Conservation (phyloP, 64 coral and sea anemone species). For the Actinia tenebrosa region DNA sequence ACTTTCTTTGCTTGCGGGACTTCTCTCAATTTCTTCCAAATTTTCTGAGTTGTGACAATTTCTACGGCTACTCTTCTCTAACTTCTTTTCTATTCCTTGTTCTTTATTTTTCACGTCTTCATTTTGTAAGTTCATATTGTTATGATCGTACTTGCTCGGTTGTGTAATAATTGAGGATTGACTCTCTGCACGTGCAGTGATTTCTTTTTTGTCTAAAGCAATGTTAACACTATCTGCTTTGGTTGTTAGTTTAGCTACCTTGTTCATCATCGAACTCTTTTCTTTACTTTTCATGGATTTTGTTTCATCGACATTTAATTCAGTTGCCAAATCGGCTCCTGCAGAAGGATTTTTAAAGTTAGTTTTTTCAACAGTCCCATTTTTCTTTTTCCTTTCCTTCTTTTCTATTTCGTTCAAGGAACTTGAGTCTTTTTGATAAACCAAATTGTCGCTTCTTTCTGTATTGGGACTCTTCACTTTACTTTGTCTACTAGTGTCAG, state of each 20-base stretch:
- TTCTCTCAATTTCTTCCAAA: not conserved
- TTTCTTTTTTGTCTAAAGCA: not conserved
- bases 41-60: not conserved
- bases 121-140: not conserved
- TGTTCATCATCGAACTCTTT: not conserved
- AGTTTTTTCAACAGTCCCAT: no score
- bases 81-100: not conserved
- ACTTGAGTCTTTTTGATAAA: not conserved
- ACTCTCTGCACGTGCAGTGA: not conserved
- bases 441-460: not conserved
- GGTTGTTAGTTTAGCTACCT: not conserved
- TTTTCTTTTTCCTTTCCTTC: no score
- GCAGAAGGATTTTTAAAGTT: no score
- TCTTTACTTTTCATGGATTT: not conserved
- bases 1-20: not conserved
- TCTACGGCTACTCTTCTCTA: not conserved
- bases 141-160: not conserved
- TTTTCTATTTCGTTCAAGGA: not conserved
- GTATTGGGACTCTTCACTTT: not conserved
- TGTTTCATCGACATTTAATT: not conserved
- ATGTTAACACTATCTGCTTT: not conserved
- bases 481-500: slow-evolving; percentile 22
- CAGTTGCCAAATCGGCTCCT: not conserved
- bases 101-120: not conserved
- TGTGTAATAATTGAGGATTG: not conserved